These are phyloP conservation scores for Lepidochrysops patricia DNA, from an alignment of 2,888 invertebrate species.

Conservation along the genomic window DNA sequence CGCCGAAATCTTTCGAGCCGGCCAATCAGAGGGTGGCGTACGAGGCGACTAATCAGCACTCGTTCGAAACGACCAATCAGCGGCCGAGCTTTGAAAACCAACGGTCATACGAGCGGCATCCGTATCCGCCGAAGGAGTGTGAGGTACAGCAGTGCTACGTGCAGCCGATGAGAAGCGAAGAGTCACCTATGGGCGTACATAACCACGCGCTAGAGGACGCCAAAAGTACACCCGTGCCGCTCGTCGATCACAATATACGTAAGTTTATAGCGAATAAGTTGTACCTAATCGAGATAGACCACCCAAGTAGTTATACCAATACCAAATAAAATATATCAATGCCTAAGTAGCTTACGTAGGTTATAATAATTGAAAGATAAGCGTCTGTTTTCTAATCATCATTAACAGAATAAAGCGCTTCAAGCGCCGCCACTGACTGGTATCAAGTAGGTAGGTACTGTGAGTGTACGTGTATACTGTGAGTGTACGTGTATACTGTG, in stretches of 20 bases:
- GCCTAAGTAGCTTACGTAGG: too few relatives aligned
- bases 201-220: constrained; percentile 33
- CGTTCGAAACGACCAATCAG: constrained; percentile 26
- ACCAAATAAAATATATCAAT: too few relatives aligned
- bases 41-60: constrained; percentile 28
- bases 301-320: background rate
- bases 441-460: too few relatives aligned
- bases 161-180: constrained; percentile 39
- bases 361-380: too few relatives aligned
- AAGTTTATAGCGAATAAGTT: constrained; percentile 28
- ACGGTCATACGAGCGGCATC: constrained; percentile 16
- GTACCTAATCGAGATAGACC: background rate
- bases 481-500: too few relatives aligned
- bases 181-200: constrained; percentile 28
- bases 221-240: constrained; percentile 32
- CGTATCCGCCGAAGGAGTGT: constrained; percentile 22
- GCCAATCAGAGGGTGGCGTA: constrained; percentile 18
- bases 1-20: constrained; percentile 8
- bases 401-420: too few relatives aligned
- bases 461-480: too few relatives aligned
- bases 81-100: constrained; percentile 22
- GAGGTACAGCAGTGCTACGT: constrained; percentile 30
- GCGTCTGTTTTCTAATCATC: too few relatives aligned
- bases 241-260: constrained; percentile 49
- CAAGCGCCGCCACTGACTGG: too few relatives aligned